These are phyloP conservation scores for Riparia riparia DNA, from an alignment of 2,113 vertebrate species.

Conservation along the genomic window DNA sequence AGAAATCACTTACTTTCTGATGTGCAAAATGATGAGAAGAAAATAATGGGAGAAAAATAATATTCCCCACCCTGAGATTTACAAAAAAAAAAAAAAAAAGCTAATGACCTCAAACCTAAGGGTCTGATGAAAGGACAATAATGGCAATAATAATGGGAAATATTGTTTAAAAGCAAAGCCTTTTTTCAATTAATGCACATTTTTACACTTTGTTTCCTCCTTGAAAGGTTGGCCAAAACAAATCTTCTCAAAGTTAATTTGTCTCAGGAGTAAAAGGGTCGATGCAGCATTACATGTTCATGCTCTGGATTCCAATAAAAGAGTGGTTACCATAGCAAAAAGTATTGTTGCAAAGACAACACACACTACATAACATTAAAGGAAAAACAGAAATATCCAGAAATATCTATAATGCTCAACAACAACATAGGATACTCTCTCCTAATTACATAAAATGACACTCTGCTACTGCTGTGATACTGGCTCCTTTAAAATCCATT, in stretches of 20 bases:
- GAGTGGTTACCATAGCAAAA: conserved; percentile 62
- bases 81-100: not conserved
- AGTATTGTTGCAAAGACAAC: conserved; percentile 55
- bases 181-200: not conserved
- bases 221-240: conserved; percentile 42
- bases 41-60: conserved; percentile 16
- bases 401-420: not conserved
- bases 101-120: not conserved
- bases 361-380: not conserved
- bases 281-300: conserved; percentile 15
- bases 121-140: not conserved
- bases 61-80: conserved; percentile 18
- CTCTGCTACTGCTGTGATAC: not conserved
- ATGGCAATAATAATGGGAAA: conserved; percentile 14
- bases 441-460: not conserved
- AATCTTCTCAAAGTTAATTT: conserved; percentile 24
- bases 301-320: conserved; percentile 43
- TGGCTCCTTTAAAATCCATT: not conserved
- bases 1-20: not conserved
- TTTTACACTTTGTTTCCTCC: conserved; percentile 39
- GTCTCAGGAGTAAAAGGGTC: conserved; percentile 31
- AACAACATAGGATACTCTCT: not conserved
- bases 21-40: conserved; percentile 1
- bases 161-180: not conserved
- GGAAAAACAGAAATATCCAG: not conserved